Evolutionary conservation across 2,888 invertebrate species (phyloP).

Genomic region (Drosophila eohydei): DNA sequence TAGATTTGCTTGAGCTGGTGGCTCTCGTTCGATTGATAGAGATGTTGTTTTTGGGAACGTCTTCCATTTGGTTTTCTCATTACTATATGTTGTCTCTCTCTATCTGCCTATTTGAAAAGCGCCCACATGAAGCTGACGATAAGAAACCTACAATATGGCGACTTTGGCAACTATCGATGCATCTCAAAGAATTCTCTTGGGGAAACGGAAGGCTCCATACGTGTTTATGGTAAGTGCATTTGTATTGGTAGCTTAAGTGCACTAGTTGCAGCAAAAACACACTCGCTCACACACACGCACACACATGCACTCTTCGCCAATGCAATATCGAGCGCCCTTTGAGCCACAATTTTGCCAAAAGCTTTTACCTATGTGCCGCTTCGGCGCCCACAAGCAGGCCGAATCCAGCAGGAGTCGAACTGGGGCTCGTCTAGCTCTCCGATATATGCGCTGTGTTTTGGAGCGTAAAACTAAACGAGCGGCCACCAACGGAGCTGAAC

Average conservation of each 20-base stretch:
- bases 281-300: constrained; percentile 15
- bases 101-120: constrained; percentile 83
- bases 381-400: constrained; percentile 49
- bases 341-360: constrained; percentile 77
- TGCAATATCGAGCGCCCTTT: constrained; percentile 79
- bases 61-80: constrained; percentile 10
- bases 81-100: constrained; percentile 18
- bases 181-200: constrained; percentile 97
- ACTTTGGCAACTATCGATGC: constrained; percentile 96
- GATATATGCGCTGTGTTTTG: constrained; percentile 66
- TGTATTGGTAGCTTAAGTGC: constrained; percentile 81
- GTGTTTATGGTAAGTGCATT: constrained; percentile 91
- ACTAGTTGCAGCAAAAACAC: constrained; percentile 67
- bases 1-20: background rate
- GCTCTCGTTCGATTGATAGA: background rate
- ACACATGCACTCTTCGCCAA: constrained; percentile 33
- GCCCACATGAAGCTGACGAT: constrained; percentile 96
- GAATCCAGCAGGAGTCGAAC: constrained; percentile 1
- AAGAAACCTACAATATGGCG: constrained; percentile 91
- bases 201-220: constrained; percentile 96
- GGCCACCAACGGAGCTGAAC: constrained; percentile 62
- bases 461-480: constrained; percentile 81
- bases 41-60: constrained; percentile 14
- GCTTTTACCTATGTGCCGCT: constrained; percentile 77
- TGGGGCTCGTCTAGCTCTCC: constrained; percentile 49